Base-by-base conservation (phyloP, 53 echinoderm and acorn worm genomes). In the Stichopus horrens region DNA sequence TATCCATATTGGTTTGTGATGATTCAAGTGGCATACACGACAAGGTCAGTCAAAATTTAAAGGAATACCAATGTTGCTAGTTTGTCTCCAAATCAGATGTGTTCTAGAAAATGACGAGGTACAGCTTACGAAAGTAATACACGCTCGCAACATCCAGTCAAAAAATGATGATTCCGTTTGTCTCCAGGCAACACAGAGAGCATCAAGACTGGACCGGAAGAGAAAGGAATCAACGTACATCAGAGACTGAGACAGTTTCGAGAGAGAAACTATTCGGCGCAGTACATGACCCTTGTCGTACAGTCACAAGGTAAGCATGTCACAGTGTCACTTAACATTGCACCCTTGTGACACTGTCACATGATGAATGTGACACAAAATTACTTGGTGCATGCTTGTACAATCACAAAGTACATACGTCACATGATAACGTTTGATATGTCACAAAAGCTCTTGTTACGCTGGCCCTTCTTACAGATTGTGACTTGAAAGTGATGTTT, bases 241-340 rank as follows among this genome's bases (percentile, higher is more conserved):
- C 81, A 96, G 52, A 93, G 95, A 83, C 75, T 96, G 55, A 87
- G 76, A 14, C 88, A 92, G 56, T 99, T 94, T 60, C 87, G 95
- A 86, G 83, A 92, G 74, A 75, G 91, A 22, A 92, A 96, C 82
- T 96, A 99, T 90, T 99, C 99, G 53, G 79, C 96, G 14, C 94
- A 99, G 73, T 99, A 99, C 88, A 99, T 99, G 99, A 99, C 96
- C 21, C 90, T 99, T 9, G 99, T 82, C 1, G 96, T 96, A 52
- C 99, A 99, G 76, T 94, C 99, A 51, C 90, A 93, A 93, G 99
- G 99, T 96, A 76, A 53, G 56, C 8, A 0, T 37, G 13, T 5
- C 5, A 7, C 13, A 37, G 37, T 13, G 65, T 21, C 4, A n/a
- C 56, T 14, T 56, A 2, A 37, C 37, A 2, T 37, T 37, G 37